phyloP scores from a whole-genome alignment of 2,113 vertebrate species.

The Lanius collurio region DNA sequence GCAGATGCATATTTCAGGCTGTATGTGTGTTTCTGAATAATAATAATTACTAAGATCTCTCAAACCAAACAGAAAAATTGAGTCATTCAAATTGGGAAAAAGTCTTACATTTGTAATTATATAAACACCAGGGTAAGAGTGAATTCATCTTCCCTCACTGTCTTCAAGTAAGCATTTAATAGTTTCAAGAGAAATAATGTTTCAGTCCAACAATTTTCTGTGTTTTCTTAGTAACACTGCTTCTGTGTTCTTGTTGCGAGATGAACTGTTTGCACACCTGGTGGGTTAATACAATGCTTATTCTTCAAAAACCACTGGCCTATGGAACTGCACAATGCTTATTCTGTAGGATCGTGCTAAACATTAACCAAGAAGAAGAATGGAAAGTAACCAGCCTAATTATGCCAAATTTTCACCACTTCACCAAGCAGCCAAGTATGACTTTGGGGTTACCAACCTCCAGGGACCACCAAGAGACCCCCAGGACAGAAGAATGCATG shows the following conservation, averaged over 20 bases:
- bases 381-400: background rate
- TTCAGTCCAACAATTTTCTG: background rate
- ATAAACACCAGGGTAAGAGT: background rate
- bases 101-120: background rate
- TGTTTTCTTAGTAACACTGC: background rate
- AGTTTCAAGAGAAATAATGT: background rate
- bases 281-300: background rate
- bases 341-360: background rate
- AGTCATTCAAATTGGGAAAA: background rate
- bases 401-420: background rate
- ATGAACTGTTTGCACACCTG: background rate
- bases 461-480: background rate
- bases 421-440: background rate
- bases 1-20: background rate
- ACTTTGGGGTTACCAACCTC: accelerated
- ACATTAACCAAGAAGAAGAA: background rate
- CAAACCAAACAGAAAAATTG: background rate
- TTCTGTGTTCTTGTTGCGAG: background rate
- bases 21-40: background rate
- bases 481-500: accelerated
- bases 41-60: background rate
- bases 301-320: background rate
- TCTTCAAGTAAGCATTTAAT: background rate
- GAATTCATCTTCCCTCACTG: background rate
- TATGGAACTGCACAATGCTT: background rate